A percentile compares a stretch with the other conserved stretches of the same genome.
These are phyloP conservation scores for Syngnathus floridae DNA, from an alignment of 2,113 vertebrate species.

Conservation along the genomic window DNA sequence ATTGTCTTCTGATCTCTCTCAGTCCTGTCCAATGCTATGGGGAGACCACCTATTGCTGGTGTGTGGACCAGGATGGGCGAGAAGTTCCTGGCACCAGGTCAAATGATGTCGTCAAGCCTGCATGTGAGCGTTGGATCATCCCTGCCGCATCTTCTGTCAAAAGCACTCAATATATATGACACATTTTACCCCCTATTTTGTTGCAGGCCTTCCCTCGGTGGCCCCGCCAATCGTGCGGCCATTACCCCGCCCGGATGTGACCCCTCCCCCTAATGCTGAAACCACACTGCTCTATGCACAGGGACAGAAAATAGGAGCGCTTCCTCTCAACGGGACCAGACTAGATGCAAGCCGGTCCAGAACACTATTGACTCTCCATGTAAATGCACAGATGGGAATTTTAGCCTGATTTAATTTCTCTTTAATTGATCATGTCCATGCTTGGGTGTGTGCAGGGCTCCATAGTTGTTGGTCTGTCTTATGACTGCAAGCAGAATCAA, in stretches of 20 bases:
- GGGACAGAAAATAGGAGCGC: conserved; percentile 87
- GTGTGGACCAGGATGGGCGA: conserved; percentile 83
- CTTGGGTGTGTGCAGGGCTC: conserved; percentile 76
- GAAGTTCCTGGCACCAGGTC: conserved; percentile 84
- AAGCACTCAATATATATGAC: background rate
- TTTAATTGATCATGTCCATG: background rate
- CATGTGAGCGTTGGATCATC: conserved; percentile 73
- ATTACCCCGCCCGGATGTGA: conserved; percentile 77
- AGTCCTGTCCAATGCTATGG: conserved; percentile 85
- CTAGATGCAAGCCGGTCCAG: conserved; percentile 76
- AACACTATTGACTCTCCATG: conserved; percentile 85
- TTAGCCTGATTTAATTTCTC: background rate
- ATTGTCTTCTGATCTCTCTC: background rate
- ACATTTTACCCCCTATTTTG: background rate
- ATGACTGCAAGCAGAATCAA: conserved; percentile 84
- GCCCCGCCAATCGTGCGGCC: conserved; percentile 75
- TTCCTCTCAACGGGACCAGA: conserved; percentile 84
- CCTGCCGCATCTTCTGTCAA: background rate
- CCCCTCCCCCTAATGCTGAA: conserved; percentile 65
- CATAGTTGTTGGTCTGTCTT: conserved; percentile 89
- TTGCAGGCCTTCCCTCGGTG: conserved; percentile 79
- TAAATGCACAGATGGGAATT: conserved; percentile 47
- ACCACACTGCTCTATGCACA: conserved; percentile 89
- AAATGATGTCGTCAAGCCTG: conserved; percentile 74
- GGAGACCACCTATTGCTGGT: conserved; percentile 93